A percentile compares a stretch with the other conserved stretches of the same genome.
These are phyloP conservation scores for Habropoda laboriosa DNA, from an alignment of 1,140 invertebrate species.

Conservation along the genomic window DNA sequence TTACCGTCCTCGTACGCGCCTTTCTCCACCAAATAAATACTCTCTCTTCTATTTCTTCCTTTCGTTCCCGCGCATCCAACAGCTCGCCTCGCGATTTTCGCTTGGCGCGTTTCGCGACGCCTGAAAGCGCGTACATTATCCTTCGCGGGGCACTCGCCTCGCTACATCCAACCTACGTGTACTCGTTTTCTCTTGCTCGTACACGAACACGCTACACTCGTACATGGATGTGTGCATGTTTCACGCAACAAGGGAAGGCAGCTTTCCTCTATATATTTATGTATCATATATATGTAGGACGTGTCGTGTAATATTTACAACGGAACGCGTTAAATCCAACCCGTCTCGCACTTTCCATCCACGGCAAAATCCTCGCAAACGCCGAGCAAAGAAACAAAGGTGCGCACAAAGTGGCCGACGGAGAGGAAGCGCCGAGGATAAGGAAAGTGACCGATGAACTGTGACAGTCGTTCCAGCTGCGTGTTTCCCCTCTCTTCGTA, in stretches of 20 bases:
- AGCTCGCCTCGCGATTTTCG: too few species aligned
- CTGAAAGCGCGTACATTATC: not conserved
- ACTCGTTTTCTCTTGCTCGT: not conserved
- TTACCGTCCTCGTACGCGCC: not conserved
- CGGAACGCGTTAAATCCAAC: not conserved
- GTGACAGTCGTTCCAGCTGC: not conserved
- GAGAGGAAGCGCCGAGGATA: not conserved
- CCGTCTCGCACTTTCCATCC: too few species aligned
- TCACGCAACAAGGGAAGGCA: too few species aligned
- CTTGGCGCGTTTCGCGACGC: not conserved
- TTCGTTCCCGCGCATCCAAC: too few species aligned
- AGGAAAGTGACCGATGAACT: not conserved
- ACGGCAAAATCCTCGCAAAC: not conserved
- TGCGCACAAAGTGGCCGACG: not conserved
- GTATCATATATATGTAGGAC: too few species aligned
- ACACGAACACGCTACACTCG: not conserved
- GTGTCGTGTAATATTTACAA: not conserved
- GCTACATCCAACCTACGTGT: conserved; percentile 6
- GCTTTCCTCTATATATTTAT: too few species aligned
- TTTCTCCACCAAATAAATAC: conserved; percentile 17
- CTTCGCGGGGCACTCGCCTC: not conserved
- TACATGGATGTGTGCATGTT: too few species aligned
- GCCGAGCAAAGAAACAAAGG: not conserved
- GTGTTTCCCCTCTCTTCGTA: not conserved
- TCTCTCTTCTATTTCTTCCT: too few species aligned